Base-by-base conservation (phyloP, 1,140 invertebrate genomes). In the Kradibia gibbosae region DNA sequence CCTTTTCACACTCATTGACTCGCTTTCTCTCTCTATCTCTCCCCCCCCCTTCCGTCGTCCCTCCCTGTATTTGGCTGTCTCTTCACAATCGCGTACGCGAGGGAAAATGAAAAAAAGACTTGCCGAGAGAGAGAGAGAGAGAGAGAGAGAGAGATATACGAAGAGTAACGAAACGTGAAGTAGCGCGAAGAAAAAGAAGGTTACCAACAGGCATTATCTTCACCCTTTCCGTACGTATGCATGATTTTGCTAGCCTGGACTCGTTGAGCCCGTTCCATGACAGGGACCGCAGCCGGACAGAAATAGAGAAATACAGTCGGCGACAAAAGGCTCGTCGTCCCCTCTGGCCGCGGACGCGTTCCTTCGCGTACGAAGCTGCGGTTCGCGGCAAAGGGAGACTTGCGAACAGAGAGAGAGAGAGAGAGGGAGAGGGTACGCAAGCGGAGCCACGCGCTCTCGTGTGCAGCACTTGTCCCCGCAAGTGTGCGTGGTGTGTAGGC, bases 111-210 rank as follows among this genome's bases (percentile, higher is more conserved):
- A 10, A 72, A 42, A 50, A 42, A 48, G 39, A 50, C n/a, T n/a
- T n/a, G n/a, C n/a, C n/a, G n/a, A n/a, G n/a, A n/a, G 42, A 10
- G 39, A 48, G 39, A 7, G 42, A 72, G 22, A 72, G 70, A 50
- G 70, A 48, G 39, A 50, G 70, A 72, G 25, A 72, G 70, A 70
- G 25, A 72, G 70, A n/a, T n/a, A n/a, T n/a, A n/a, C 25, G 2
- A 25, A 42, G 62, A 42, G n/a, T 3, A n/a, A 0, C n/a, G 13
- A 45, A 70, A 22, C 4, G 25, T 28, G n/a, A 62, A 62, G 4
- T 5, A 57, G 53, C 5, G 17, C 42, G 7, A 17, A 53, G 50
- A 53, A 53, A 17, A 53, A 7, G 20, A 20, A 53, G 10, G 31
- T 36, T n/a, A 67, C 34, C 34, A 42, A 67, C 34, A 4, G 62